Evolutionary conservation across 2,888 invertebrate genomes (phyloP), one percentile per base, ranked within the genome.

Genomic region (Adineta ricciae): DNA sequence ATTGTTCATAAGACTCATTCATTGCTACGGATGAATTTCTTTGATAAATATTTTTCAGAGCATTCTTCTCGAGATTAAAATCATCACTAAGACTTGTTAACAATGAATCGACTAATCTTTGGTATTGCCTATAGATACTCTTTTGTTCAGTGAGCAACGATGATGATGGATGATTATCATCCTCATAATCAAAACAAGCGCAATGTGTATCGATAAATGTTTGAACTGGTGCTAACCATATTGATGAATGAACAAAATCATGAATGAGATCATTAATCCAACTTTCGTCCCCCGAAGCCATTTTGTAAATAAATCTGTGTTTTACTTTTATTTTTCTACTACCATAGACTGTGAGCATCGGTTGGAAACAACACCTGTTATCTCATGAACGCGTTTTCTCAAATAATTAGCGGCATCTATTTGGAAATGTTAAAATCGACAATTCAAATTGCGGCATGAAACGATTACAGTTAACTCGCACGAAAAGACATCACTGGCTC

Each of bases 101-200:
- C 41, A 78, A 78, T 24, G 21, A 24, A n/a, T 78, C n/a, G 24
- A 16, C 78, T 78, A 78, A 78, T 19, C 41, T 38, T 78, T 38
- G 24, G n/a, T 78, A 78, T 78, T 21, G 38, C n/a, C n/a, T 38
- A 78, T 41, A 41, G n/a, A 78, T 78, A 8, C n/a, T 38, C 24
- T 78, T 78, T n/a, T 78, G 24, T 78, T 78, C 78, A 38, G 21
- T 14, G 9, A 41, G 1, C 41, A 21, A n/a, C 11, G 3, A 38
- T 41, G 9, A 38, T 38, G 24, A 24, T 11, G 2, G 9, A 41
- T 32, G 1, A 41, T n/a, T n/a, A 78, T 78, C 78, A n/a, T 78
- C 78, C 38, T 78, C 41, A 78, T 78, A 78, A 78, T 41, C 41
- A 41, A 78, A 78, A n/a, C 41, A n/a, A 41, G 41, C 78, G 41